Evolutionary conservation across 2,888 invertebrate genomes (phyloP), one percentile per base, ranked within the genome.

Genomic region (Cyclophora albipunctata): DNA sequence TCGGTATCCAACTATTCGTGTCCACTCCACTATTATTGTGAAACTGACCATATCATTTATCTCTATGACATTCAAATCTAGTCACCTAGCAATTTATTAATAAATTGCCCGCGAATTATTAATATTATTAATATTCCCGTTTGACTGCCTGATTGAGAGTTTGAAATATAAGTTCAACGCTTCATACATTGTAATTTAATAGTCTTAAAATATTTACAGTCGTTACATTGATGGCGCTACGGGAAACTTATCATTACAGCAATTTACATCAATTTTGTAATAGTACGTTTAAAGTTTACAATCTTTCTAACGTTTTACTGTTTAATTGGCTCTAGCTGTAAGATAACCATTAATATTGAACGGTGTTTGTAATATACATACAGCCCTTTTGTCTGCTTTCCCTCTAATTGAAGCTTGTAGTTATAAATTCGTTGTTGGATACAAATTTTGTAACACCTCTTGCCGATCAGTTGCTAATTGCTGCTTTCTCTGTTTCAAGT

Each of bases 401-500:
- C 73, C 85, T 78, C 78, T 87, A 85, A 86, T 88, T 85, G 83
- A 75, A 64, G 64, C 78, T 78, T 79, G 83, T 83, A 78, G 77
- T 78, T 78, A 80, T 84, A 82, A 81, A 82, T 81, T 82, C 76
- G 81, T 79, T 81, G 79, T 76, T 73, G 73, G 71, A 72, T 78
- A 83, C 78, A 79, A 78, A 79, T 84, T 82, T 82, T 81, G 84
- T 83, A 84, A 81, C 82, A 84, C 80, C 79, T 75, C 67, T 69
- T 67, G 74, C 69, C 71, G 70, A 80, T 78, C 73, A 67, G 63
- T 63, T 69, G 70, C 81, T 86, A 86, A 87, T 86, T 84, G 83
- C 71, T 71, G 78, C 84, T 86, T 86, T 85, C 85, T 70, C 83
- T 78, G 69, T 77, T 71, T 68, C 63, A 70, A 74, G 73, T 71